Evolutionary conservation across 2,113 vertebrate species (phyloP), one percentile per base, ranked within the genome.

Genomic region (Myiozetetes cayanensis): DNA sequence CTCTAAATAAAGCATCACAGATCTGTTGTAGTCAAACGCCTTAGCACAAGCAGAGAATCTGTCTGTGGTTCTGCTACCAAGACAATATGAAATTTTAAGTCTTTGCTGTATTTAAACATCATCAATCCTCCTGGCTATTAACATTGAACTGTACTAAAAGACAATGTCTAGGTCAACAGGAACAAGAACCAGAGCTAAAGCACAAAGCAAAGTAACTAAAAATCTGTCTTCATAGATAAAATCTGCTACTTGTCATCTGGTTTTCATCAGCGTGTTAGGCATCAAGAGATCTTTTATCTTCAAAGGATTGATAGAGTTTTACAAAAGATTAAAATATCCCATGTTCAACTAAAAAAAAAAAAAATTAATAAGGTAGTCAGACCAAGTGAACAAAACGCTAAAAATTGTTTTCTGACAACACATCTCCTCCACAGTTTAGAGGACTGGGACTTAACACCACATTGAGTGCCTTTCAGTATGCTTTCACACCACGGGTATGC

Each of bases 211-310:
- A 93, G 77, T 47, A 90, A 63, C 52, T 61, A 52, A 92, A 86
- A 92, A 43, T 37, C 23, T 86, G 93, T 75, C 31, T 68, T 82
- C n/a, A 37, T 14, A 65, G 76, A 87, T 70, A 82, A 93, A 87
- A 93, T 88, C 85, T 90, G 25, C 63, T 75, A 37, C 62, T 81
- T 78, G 41, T 86, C 44, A 87, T 86, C 61, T 67, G 24, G 7
- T 84, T 92, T 92, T 90, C 73, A 71, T 82, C 61, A 93, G 61
- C 10, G 39, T 90, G 39, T 71, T 93, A 72, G 25, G 59, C 83
- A 89, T 82, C 70, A 93, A 96, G 73, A 85, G 31, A 63, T 19
- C 31, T 92, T 90, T 92, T 78, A 58, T 86, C 76, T 75, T 96
- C 50, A 94, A 89, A 86, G 16, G 31, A 73, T 2, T 73, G 21